phyloP scores from a whole-genome alignment of 2,888 invertebrate species.

The Archips xylosteana region DNA sequence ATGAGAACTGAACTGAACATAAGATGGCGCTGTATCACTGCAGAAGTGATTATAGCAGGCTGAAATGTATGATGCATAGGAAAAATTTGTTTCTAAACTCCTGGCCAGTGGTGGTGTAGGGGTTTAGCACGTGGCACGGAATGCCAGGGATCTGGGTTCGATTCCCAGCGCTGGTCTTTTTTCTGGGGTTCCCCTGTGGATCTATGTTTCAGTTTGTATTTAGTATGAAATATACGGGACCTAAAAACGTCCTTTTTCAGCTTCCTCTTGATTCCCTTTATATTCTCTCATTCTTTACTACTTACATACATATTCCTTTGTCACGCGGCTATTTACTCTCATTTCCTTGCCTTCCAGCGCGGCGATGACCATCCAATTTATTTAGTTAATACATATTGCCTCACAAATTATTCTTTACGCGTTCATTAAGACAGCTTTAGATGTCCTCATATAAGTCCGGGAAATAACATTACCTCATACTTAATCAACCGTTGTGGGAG shows the following conservation, averaged over 20 bases:
- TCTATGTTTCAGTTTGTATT: no score
- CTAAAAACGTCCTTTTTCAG: neutral
- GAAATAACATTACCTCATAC: slow-evolving; percentile 71
- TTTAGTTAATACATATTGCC: slow-evolving; percentile 36
- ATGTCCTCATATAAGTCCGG: slow-evolving; percentile 62
- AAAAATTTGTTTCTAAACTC: no score
- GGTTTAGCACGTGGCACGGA: no score
- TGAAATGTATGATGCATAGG: no score
- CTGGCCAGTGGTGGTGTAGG: no score
- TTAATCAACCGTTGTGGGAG: slow-evolving; percentile 69
- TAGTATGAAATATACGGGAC: no score
- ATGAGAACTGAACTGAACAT: no score
- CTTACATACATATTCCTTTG: slow-evolving; percentile 12
- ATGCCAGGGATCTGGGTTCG: no score
- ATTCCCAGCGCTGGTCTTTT: no score
- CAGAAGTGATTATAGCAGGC: no score
- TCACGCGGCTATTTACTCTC: slow-evolving; percentile 6
- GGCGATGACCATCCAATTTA: slow-evolving; percentile 23
- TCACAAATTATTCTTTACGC: slow-evolving; percentile 57
- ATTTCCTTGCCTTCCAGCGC: neutral
- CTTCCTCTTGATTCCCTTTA: neutral
- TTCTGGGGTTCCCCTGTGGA: no score
- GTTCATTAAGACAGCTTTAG: slow-evolving; percentile 60
- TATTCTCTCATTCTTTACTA: neutral
- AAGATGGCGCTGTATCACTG: no score